Base-by-base conservation (phyloP, 2,888 invertebrate species). In the Prosapia bicincta region DNA sequence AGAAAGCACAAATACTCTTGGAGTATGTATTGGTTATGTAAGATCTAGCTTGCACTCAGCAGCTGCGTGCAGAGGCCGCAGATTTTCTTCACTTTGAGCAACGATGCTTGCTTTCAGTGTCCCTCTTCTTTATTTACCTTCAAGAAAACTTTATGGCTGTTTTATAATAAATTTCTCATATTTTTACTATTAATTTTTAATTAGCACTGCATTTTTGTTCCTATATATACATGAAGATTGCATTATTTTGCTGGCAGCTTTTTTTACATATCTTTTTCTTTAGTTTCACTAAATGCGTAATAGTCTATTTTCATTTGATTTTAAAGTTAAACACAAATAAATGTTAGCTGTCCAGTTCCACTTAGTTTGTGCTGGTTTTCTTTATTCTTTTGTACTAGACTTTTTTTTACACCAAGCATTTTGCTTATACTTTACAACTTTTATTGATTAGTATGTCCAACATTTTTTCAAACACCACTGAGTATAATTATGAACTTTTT, bases 241-340 rank as follows among this genome's bases (percentile, higher is more conserved):
- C 74, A 74, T 74, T 67, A 38, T 74, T 69, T 74, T 65, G 54
- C 74, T 54, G 74, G 74, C 69, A 69, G 74, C 74, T 74, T 74
- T 69, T 65, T 65, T 66, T 69, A 69, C 65, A 24, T 54, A 54
- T 20, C 30, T 28, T 69, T 6, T 67, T 13, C n/a, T 67, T 67
- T 9, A 69, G 28, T 69, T 69, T 10, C n/a, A 30, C 69, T 15
- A 30, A 30, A 3, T 69, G 69, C 69, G 30, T 69, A 69, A n/a
- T 69, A 26, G 30, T 69, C 69, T 20, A 69, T 69, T 69, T 69
- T 54, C 23, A 20, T 23, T 69, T 30, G 26, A 30, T 54, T 54
- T 54, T 54, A 13, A 13, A 38, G 15, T 38, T 26, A 3, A 69
- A 28, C 69, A 69, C 69, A 23, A 69, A n/a, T 69, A 69, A 20